phyloP scores from a whole-genome alignment of 2,113 vertebrate genomes.

The Epinephelus lanceolatus region DNA sequence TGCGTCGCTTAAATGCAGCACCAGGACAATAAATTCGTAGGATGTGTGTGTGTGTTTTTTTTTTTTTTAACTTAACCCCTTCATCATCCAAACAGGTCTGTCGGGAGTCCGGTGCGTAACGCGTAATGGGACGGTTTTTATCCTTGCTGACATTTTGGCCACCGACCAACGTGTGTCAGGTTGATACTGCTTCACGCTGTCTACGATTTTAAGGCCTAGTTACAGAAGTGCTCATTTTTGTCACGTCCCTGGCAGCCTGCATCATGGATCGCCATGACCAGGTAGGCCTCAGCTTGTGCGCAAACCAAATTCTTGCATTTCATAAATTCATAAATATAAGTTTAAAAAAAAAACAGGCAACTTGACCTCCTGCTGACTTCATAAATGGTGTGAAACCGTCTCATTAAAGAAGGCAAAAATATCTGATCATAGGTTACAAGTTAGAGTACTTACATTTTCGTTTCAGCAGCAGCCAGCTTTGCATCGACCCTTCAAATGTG shows the following conservation, averaged over 20 bases:
- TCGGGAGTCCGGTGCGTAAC: conserved; percentile 1
- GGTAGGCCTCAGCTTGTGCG: conserved; percentile 46
- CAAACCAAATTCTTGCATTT: neutral
- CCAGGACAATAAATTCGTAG: conserved; percentile 49
- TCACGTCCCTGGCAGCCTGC: neutral
- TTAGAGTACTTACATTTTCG: too few relatives aligned
- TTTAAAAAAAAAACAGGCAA: neutral
- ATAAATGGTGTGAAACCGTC: neutral
- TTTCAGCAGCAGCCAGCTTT: neutral
- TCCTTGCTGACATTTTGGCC: neutral
- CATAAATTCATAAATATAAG: neutral
- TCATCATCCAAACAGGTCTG: conserved; percentile 45
- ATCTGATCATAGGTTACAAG: neutral
- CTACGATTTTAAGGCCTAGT: neutral
- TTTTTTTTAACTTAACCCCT: conserved; percentile 78
- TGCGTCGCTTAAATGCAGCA: conserved; percentile 42
- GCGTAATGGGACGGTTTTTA: neutral
- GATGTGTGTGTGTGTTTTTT: conserved; percentile 33
- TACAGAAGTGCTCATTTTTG: neutral
- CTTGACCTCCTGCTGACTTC: neutral
- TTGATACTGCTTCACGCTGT: too few relatives aligned
- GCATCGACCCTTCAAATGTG: neutral
- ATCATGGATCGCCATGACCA: conserved; percentile 20
- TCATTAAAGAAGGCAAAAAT: neutral
- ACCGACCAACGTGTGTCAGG: neutral